A percentile compares a stretch with the other conserved stretches of the same genome.
These are phyloP conservation scores for Gadus chalcogrammus DNA, from an alignment of 2,113 vertebrate species.

Conservation along the genomic window DNA sequence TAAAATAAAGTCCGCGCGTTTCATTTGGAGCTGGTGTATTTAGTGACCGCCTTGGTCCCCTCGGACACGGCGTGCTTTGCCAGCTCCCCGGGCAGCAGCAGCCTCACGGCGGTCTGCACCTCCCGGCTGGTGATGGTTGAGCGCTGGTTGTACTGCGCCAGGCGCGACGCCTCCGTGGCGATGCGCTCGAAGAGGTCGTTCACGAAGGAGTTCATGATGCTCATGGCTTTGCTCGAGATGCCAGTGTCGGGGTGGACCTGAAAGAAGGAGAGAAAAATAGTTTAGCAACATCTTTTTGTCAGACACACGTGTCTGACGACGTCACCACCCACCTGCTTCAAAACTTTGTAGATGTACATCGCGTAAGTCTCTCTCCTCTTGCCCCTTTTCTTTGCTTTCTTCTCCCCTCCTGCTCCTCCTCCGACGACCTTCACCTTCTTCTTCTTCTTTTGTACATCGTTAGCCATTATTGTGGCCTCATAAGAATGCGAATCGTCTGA, in stretches of 20 bases:
- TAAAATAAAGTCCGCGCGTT: no score
- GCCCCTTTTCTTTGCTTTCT: constrained; percentile 60
- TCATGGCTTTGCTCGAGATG: constrained; percentile 76
- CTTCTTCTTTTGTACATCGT: constrained; percentile 70
- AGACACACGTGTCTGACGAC: neutral
- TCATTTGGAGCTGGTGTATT: constrained; percentile 73
- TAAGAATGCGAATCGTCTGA: neutral
- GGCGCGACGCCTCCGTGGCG: constrained; percentile 73
- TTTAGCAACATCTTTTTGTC: neutral
- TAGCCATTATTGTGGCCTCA: constrained; percentile 51
- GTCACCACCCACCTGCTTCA: constrained; percentile 69
- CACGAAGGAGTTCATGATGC: constrained; percentile 79
- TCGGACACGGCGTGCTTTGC: constrained; percentile 78
- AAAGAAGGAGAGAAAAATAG: fast-evolving
- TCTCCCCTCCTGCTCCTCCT: constrained; percentile 47
- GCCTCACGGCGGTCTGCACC: constrained; percentile 74
- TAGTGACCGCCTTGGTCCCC: constrained; percentile 77
- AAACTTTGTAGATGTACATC: constrained; percentile 77
- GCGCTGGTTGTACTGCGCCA: constrained; percentile 77
- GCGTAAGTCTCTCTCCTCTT: constrained; percentile 74
- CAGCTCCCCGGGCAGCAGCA: constrained; percentile 76
- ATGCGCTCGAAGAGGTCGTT: constrained; percentile 76
- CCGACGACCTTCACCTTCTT: constrained; percentile 63
- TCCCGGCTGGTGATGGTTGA: constrained; percentile 77
- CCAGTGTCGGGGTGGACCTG: constrained; percentile 77